Evolutionary conservation across 1,140 invertebrate species (phyloP), one percentile per base, ranked within the genome.

Genomic region (Drosophila repletoides): DNA sequence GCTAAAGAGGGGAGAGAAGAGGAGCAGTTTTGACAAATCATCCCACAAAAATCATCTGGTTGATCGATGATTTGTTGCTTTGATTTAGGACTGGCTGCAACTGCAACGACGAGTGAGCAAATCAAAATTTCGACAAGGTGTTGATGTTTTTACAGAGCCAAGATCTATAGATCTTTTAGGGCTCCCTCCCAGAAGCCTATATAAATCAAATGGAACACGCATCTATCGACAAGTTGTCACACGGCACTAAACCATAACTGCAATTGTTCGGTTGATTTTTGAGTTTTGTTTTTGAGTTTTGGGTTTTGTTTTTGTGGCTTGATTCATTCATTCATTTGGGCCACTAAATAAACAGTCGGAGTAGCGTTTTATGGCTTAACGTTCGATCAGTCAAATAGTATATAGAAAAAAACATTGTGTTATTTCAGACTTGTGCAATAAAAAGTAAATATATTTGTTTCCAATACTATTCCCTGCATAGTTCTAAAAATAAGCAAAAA

Each of bases 61-160:
- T 84, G 79, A 84, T 86, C 80, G 58, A 84, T 79, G 79, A 71
- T 84, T 84, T 84, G 79, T 84, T 84, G 59, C 75, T 84, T 72
- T 76, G 72, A 81, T 81, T 76, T 79, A 59, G 56, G 52, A 26
- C n/a, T n/a, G n/a, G n/a, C n/a, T 49, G 46, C 67, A 53, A 58
- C 41, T 26, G 29, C 17, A 21, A 58, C 41, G 69, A 38, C 15
- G 73, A 76, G 59, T 61, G 74, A 66, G 68, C 63, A 77, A 79
- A 84, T 83, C 77, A 84, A 74, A 84, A 55, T 84, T 53, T 84
- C 79, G 77, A 83, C 77, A 83, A 79, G 74, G 64, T 83, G 77
- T 53, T 76, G 77, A 83, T 66, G 48, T 33, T 59, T 15, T 41
- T 24, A 34, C 5, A 24, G 40, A 33, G n/a, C 21, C 10, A 19